Percentiles rank a stretch among this genome's conserved stretches.
Evolutionary conservation across 2,888 invertebrate species (phyloP).

Genomic region (Cyclophora punctaria): DNA sequence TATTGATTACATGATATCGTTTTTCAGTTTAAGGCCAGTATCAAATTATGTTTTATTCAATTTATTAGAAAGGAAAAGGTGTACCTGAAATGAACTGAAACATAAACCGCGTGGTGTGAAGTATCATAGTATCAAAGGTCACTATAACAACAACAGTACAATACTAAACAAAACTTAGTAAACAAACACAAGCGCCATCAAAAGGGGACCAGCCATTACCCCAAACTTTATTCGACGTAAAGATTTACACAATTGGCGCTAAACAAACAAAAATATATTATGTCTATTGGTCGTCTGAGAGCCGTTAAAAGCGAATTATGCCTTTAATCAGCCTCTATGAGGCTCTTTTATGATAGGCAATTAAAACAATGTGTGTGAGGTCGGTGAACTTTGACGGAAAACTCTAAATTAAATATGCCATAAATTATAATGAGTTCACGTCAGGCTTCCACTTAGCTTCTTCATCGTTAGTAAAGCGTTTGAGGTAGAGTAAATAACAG

Average conservation of each 20-base stretch:
- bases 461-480: too few relatives aligned
- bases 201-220: constrained; percentile 24
- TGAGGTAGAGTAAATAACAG: too few relatives aligned
- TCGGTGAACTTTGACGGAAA: constrained; percentile 48
- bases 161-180: too few relatives aligned
- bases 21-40: too few relatives aligned
- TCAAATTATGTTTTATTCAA: too few relatives aligned
- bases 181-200: constrained; percentile 15
- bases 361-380: constrained; percentile 37
- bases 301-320: constrained; percentile 37
- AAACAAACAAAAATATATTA: constrained; percentile 36
- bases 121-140: too few relatives aligned
- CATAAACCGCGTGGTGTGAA: too few relatives aligned
- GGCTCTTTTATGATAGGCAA: constrained; percentile 55
- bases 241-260: constrained; percentile 44
- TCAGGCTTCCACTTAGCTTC: too few relatives aligned
- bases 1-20: too few relatives aligned
- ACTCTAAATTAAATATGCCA: constrained; percentile 17
- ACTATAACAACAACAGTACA: too few relatives aligned
- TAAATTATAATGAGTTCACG: constrained; percentile 4
- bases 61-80: too few relatives aligned
- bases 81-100: too few relatives aligned
- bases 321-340: constrained; percentile 53
- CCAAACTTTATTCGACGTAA: constrained; percentile 27
- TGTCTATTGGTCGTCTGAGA: constrained; percentile 31